phyloP scores from a whole-genome alignment of 2,797 vertebrate genomes.

The Podargus strigoides region DNA sequence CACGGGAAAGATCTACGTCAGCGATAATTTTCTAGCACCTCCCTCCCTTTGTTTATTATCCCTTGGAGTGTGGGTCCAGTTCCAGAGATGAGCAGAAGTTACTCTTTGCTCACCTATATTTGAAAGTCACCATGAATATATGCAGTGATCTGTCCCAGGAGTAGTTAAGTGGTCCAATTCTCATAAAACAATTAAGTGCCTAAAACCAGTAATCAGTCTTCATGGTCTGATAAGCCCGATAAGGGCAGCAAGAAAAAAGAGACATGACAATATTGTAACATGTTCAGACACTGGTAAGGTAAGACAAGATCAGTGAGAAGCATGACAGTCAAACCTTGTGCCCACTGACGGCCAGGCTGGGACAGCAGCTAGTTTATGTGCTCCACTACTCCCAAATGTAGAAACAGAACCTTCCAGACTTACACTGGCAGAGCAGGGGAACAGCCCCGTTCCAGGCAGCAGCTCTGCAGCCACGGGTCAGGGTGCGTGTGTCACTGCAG shows the following conservation, averaged over 20 bases:
- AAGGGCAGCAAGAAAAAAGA: background rate
- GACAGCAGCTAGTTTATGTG: background rate
- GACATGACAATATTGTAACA: background rate
- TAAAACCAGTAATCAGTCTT: slow-evolving; percentile 20
- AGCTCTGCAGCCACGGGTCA: background rate
- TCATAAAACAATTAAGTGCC: slow-evolving; percentile 13
- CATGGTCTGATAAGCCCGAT: background rate
- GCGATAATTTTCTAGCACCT: background rate
- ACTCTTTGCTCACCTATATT: background rate
- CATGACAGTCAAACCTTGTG: background rate
- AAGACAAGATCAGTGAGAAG: background rate
- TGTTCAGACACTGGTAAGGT: background rate
- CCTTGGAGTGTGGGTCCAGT: background rate
- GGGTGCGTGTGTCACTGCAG: slow-evolving; percentile 4
- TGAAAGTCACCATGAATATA: slow-evolving; percentile 7
- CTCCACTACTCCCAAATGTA: background rate
- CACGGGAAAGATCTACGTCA: background rate
- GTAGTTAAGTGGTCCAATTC: background rate
- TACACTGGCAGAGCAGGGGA: background rate
- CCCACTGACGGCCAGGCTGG: background rate
- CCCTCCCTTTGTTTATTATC: background rate
- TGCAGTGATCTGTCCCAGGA: background rate
- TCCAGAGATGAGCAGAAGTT: background rate
- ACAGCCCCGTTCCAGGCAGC: background rate
- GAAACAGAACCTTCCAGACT: background rate